These are phyloP conservation scores for Ctenosaura bakeri DNA, from an alignment of 2,797 vertebrate species.

Conservation along the genomic window DNA sequence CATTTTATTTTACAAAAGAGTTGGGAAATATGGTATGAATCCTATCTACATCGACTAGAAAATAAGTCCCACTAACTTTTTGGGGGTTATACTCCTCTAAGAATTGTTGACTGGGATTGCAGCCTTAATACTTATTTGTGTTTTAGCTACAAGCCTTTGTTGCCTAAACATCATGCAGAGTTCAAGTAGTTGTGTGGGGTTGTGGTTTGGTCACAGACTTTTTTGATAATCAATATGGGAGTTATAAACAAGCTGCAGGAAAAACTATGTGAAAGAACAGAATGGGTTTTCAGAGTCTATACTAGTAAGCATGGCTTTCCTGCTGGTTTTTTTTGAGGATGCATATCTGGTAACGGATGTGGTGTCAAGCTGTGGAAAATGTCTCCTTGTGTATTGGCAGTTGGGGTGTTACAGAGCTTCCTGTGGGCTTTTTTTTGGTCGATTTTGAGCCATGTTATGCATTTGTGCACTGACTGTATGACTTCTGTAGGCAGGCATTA, in stretches of 20 bases:
- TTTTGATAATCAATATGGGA: background rate
- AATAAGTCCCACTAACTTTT: background rate
- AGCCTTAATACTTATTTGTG: background rate
- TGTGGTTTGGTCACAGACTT: constrained; percentile 7
- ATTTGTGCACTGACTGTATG: background rate
- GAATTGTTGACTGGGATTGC: background rate
- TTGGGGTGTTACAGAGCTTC: background rate
- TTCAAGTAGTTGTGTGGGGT: background rate
- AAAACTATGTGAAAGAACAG: background rate
- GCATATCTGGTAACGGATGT: background rate
- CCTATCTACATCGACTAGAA: constrained; percentile 9
- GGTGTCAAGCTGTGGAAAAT: background rate
- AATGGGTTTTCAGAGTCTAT: background rate
- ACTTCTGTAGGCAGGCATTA: background rate
- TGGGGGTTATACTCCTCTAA: background rate
- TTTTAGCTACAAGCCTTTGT: background rate
- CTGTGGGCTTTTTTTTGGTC: background rate
- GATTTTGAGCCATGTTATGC: background rate
- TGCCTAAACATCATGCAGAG: background rate
- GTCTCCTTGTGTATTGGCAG: background rate
- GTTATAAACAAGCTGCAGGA: background rate
- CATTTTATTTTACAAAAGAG: constrained; percentile 51
- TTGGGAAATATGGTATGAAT: constrained; percentile 50
- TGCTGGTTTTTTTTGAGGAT: background rate
- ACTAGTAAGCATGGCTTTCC: background rate